Evolutionary conservation across 1,140 invertebrate species (phyloP), one percentile per base, ranked within the genome.

Genomic region (Drosophila sulfurigaster): DNA sequence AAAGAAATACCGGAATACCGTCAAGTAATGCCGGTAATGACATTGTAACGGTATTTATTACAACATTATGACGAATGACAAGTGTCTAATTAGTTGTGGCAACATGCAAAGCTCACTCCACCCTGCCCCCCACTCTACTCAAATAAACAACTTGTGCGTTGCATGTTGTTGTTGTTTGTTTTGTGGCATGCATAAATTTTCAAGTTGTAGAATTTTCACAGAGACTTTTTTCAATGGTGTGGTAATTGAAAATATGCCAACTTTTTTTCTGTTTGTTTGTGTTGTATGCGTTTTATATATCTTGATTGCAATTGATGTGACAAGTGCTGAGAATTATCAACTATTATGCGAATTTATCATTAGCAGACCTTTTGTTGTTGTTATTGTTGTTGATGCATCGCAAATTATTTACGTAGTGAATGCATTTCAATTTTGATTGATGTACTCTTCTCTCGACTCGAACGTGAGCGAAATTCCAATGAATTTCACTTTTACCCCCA

Each of bases 21-120:
- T 49, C 82, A 78, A 75, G 83, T 83, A 87, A 80, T 87, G 83
- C 77, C 70, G 83, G 83, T 89, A 88, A 88, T 88, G 83, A 88
- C 83, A 88, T 88, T 88, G 83, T 83, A 89, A 89, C 83, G 83
- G 83, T 89, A 88, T 88, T 89, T 88, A 88, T 88, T 88, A 88
- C 83, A 88, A 81, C 85, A 88, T 89, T 83, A 88, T 78, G 57
- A 73, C 81, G 74, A 83, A 83, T 78, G 85, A 89, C 83, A 88
- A 88, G 85, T 81, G 85, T 83, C 83, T 88, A 88, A 88, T 88
- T 88, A 89, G 83, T 83, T 81, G 48, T 54, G 45, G 54, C 85
- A 83, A 88, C 85, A 83, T 81, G 70, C 41, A n/a, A 49, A 13
- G 20, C 46, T 58, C 11, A 30, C 20, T 30, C 38, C 2, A 25